These are phyloP conservation scores for Cordylochernes scorpioides DNA, from an alignment of 2,888 invertebrate species.

Conservation along the genomic window DNA sequence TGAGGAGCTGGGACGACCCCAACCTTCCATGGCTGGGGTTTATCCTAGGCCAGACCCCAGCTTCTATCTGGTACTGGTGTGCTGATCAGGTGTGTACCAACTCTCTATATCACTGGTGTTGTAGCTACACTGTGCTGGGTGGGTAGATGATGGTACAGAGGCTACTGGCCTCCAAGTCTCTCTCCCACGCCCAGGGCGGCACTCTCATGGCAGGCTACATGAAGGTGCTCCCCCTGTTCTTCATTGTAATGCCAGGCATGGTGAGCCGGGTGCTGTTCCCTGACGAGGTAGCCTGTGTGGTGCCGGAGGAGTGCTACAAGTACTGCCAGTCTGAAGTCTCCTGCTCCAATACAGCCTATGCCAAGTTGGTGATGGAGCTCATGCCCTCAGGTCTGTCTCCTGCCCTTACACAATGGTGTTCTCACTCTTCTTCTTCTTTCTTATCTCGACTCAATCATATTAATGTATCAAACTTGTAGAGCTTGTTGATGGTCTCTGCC, in stretches of 20 bases:
- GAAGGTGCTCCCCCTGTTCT: conserved; percentile 26
- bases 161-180: conserved; percentile 26
- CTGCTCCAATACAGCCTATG: conserved; percentile 29
- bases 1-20: conserved; percentile 21
- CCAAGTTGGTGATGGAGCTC: conserved; percentile 25
- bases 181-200: conserved; percentile 27
- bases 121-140: too few relatives aligned
- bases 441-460: too few relatives aligned
- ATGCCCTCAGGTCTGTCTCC: conserved; percentile 25
- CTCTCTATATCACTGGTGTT: too few relatives aligned
- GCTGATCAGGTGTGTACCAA: conserved; percentile 17
- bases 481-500: too few relatives aligned
- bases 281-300: conserved; percentile 26
- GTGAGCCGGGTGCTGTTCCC: conserved; percentile 25
- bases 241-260: conserved; percentile 30
- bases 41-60: conserved; percentile 26
- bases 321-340: conserved; percentile 24
- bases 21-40: conserved; percentile 29
- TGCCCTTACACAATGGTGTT: too few relatives aligned
- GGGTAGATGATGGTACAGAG: conserved; percentile 30
- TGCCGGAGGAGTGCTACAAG: conserved; percentile 23
- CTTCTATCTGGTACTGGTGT: conserved; percentile 27
- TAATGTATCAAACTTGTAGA: too few relatives aligned
- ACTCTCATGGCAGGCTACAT: conserved; percentile 26
- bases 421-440: too few relatives aligned